phyloP scores from a whole-genome alignment of 1,140 invertebrate species.

The Hirudo medicinalis region DNA sequence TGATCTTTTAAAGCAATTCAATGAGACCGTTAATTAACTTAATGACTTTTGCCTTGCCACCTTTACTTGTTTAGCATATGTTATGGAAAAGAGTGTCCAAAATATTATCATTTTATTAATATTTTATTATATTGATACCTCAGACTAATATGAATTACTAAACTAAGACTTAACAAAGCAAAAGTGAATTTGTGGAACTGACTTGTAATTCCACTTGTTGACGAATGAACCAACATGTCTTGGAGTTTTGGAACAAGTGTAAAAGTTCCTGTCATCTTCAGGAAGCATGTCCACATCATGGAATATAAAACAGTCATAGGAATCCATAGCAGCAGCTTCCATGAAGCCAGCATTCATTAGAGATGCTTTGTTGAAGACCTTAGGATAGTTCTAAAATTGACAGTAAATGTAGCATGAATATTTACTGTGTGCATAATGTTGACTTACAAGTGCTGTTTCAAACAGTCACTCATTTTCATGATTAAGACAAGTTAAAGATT shows the following conservation, averaged over 20 bases:
- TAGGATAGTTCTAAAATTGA: constrained; percentile 25
- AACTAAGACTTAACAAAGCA: not conserved
- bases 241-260: constrained; percentile 31
- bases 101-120: not conserved
- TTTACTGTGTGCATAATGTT: too few relatives aligned
- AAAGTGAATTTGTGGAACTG: not conserved
- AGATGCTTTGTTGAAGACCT: constrained; percentile 38
- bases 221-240: constrained; percentile 23
- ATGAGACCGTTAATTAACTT: not conserved
- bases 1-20: not conserved
- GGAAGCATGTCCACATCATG: constrained; percentile 26
- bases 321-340: constrained; percentile 1
- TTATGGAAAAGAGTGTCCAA: not conserved
- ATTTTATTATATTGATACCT: not conserved
- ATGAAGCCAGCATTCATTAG: constrained; percentile 23
- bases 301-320: constrained; percentile 25
- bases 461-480: too few relatives aligned
- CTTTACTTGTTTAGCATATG: too few relatives aligned
- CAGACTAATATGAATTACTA: not conserved
- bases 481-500: too few relatives aligned
- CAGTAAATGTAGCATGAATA: not conserved
- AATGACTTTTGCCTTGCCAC: too few relatives aligned
- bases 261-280: constrained; percentile 23
- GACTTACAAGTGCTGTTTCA: too few relatives aligned
- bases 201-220: constrained; percentile 20